phyloP scores from a whole-genome alignment of 2,888 invertebrate species.

The Macaria liturata region DNA sequence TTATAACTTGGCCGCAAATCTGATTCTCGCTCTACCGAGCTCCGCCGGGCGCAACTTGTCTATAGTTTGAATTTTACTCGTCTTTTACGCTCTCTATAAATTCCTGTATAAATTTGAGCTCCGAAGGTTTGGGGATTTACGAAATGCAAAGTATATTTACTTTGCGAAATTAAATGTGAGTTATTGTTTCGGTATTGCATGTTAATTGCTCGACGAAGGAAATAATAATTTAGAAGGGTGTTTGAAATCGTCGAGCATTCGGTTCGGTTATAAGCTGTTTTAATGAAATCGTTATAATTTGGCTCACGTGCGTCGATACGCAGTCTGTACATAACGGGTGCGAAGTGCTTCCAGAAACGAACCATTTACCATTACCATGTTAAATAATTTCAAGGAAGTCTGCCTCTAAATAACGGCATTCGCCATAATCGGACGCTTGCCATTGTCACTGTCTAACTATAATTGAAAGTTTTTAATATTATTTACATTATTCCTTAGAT shows the following conservation, averaged over 20 bases:
- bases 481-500: no score
- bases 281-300: constrained; percentile 55
- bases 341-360: constrained; percentile 56
- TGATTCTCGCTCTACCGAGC: constrained; percentile 46
- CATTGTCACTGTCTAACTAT: neutral
- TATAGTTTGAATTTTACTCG: constrained; percentile 28
- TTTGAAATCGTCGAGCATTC: constrained; percentile 17
- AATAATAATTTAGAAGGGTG: constrained; percentile 21
- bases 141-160: constrained; percentile 6
- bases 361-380: constrained; percentile 60
- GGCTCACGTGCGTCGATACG: constrained; percentile 56
- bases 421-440: constrained; percentile 33
- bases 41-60: constrained; percentile 30
- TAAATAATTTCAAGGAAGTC: constrained; percentile 60
- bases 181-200: constrained; percentile 15
- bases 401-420: constrained; percentile 51
- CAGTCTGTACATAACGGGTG: constrained; percentile 65
- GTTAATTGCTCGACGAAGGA: constrained; percentile 19
- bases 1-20: constrained; percentile 70
- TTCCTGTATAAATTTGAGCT: constrained; percentile 16
- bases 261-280: constrained; percentile 21
- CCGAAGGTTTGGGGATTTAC: constrained; percentile 13
- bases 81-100: constrained; percentile 30
- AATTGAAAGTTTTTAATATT: no score
- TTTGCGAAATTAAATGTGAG: constrained; percentile 17